Evolutionary conservation across 2,797 vertebrate genomes (phyloP).

Genomic region (Hydrolagus colliei): DNA sequence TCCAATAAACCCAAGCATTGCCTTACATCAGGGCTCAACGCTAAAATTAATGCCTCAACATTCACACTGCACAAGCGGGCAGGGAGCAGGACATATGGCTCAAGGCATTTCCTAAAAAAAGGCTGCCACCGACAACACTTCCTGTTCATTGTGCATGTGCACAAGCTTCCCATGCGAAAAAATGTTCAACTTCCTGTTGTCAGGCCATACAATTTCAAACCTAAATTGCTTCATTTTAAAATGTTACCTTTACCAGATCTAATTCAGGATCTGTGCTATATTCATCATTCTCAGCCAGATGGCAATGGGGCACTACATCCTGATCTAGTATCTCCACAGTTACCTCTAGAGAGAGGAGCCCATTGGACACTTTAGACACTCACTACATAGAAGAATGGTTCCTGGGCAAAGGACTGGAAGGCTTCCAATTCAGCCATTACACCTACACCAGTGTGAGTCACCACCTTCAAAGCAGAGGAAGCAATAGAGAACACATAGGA

Average conservation of each 20-base stretch:
- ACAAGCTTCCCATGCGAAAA: too few relatives aligned
- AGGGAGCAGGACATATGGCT: too few relatives aligned
- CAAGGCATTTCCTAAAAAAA: too few relatives aligned
- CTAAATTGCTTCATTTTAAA: too few relatives aligned
- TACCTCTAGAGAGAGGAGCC: not conserved
- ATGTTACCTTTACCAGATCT: not conserved
- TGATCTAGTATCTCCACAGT: not conserved
- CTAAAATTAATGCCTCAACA: too few relatives aligned
- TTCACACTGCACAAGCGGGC: too few relatives aligned
- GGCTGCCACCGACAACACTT: too few relatives aligned
- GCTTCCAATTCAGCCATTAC: not conserved
- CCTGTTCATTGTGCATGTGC: too few relatives aligned
- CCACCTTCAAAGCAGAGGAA: not conserved
- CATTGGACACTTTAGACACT: not conserved
- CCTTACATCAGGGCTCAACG: too few relatives aligned
- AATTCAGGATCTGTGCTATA: not conserved
- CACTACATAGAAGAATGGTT: not conserved
- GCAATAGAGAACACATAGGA: not conserved
- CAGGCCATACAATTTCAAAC: too few relatives aligned
- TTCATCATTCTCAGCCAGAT: not conserved
- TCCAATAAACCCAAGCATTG: too few relatives aligned
- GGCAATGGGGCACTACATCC: not conserved
- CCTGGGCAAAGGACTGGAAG: not conserved
- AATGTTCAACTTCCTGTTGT: too few relatives aligned
- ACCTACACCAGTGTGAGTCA: not conserved